phyloP scores from a whole-genome alignment of 1,140 invertebrate species.

The Tetramorium parvispinum region DNA sequence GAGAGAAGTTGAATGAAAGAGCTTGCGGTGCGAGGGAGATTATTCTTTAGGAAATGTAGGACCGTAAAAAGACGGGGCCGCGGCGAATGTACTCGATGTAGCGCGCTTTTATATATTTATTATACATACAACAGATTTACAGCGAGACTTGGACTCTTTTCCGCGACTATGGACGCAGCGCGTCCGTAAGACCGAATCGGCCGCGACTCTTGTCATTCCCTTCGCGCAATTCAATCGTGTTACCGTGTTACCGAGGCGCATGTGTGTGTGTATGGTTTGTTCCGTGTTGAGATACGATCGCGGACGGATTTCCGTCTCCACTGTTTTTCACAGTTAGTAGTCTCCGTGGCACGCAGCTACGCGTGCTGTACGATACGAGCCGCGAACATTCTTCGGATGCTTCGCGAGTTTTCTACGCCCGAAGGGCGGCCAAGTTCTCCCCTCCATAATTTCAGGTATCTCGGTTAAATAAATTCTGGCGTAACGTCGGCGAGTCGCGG shows the following conservation, averaged over 20 bases:
- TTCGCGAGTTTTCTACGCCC: not conserved
- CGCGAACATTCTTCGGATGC: not conserved
- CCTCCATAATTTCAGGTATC: not conserved
- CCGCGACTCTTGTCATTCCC: not conserved
- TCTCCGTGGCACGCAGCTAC: not conserved
- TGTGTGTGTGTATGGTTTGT: not conserved
- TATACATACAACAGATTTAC: constrained; percentile 74
- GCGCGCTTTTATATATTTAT: constrained; percentile 62
- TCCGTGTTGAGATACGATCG: constrained; percentile 38
- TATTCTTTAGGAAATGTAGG: constrained; percentile 42
- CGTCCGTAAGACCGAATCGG: constrained; percentile 45
- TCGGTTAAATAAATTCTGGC: not conserved
- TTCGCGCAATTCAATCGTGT: constrained; percentile 1
- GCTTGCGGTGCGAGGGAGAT: not conserved
- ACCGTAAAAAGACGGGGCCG: not conserved
- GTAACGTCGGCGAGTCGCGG: not conserved
- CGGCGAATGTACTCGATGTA: not conserved
- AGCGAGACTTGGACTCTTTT: constrained; percentile 63
- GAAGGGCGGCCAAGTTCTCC: not conserved
- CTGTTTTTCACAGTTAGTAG: constrained; percentile 6
- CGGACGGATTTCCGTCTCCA: not conserved
- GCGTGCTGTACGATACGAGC: not conserved
- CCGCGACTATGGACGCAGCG: not conserved
- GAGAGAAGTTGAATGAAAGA: not conserved
- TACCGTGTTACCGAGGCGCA: not conserved